Evolutionary conservation across 2,797 vertebrate genomes (phyloP).

Genomic region (Columba guinea): DNA sequence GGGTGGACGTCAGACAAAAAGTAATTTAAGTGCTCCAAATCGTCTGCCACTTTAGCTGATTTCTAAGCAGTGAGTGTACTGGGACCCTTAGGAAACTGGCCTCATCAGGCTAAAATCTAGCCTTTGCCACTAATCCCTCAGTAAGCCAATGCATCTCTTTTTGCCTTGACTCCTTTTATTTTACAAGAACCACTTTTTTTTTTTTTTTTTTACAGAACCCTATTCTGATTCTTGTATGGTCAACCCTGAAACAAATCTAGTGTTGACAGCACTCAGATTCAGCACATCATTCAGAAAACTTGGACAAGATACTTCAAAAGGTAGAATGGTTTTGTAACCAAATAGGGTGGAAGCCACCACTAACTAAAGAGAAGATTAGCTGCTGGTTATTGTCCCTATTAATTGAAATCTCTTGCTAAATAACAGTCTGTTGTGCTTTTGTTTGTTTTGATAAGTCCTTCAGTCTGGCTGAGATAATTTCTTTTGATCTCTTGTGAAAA

Average conservation of each 20-base stretch:
- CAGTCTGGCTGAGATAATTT: neutral
- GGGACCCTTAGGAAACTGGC: neutral
- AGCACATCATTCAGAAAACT: neutral
- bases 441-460: neutral
- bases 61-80: accelerated
- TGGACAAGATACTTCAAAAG: neutral
- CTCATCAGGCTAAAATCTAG: neutral
- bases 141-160: neutral
- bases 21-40: neutral
- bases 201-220: neutral
- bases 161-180: neutral
- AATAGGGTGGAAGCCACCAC: neutral
- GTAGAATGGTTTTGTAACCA: neutral
- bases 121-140: neutral
- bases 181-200: neutral
- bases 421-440: neutral
- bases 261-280: neutral
- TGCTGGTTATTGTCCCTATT: neutral
- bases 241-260: neutral
- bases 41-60: neutral
- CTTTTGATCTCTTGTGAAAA: neutral
- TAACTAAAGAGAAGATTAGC: constrained; percentile 1
- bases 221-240: neutral
- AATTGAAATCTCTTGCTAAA: neutral
- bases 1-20: neutral